Conservation (phyloP, 2,888 invertebrate genomes). For the Pterostichus madidus region DNA sequence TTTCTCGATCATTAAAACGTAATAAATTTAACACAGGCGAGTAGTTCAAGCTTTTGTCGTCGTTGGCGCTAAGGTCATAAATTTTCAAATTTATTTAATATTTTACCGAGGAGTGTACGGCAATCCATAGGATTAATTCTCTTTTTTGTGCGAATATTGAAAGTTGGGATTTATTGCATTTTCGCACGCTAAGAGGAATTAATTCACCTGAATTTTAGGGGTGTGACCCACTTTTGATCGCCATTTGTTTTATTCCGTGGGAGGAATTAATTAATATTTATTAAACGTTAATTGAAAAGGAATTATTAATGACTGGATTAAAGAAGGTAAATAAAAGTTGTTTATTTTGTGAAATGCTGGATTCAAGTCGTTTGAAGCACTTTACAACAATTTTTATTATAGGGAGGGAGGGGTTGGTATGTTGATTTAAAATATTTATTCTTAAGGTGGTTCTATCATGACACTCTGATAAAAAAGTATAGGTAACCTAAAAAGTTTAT, state of each 20-base stretch:
- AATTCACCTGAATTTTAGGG: conserved; percentile 6
- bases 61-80: conserved; percentile 8
- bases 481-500: too few species aligned
- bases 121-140: neutral
- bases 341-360: too few species aligned
- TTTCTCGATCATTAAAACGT: conserved; percentile 30
- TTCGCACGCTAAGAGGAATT: conserved; percentile 3
- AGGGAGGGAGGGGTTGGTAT: too few species aligned
- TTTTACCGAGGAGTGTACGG: conserved; percentile 7
- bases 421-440: too few species aligned
- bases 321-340: neutral
- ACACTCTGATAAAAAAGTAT: too few species aligned
- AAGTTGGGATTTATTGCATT: conserved; percentile 18
- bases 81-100: conserved; percentile 49
- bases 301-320: neutral
- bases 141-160: conserved; percentile 15
- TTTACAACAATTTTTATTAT: too few species aligned
- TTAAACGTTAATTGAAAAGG: conserved; percentile 22
- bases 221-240: conserved; percentile 27
- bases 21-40: conserved; percentile 17
- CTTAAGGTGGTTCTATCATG: too few species aligned
- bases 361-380: too few species aligned
- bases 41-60: conserved; percentile 20
- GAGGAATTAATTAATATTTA: conserved; percentile 14
- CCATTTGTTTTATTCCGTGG: conserved; percentile 7